phyloP scores from a whole-genome alignment of 2,888 invertebrate genomes.

The Sinohyriopsis cumingii region DNA sequence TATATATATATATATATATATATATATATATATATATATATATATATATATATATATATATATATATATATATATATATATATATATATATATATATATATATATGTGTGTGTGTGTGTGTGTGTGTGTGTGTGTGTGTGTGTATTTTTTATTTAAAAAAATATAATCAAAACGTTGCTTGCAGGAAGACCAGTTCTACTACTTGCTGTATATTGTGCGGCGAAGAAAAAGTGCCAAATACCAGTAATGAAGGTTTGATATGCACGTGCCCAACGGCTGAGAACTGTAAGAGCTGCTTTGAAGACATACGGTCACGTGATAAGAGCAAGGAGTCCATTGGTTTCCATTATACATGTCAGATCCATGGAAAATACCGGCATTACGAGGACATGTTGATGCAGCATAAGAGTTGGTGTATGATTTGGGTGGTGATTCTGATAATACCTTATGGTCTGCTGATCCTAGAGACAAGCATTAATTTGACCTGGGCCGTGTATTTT shows the following conservation, averaged over 20 bases:
- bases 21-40: too few species aligned
- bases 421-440: slow-evolving; percentile 57
- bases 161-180: slow-evolving; percentile 1
- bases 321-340: slow-evolving; percentile 4
- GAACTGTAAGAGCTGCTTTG: slow-evolving; percentile 33
- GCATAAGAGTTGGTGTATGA: slow-evolving; percentile 63
- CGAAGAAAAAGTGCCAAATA: slow-evolving; percentile 14
- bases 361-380: slow-evolving; percentile 42
- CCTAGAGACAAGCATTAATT: slow-evolving; percentile 51
- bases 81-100: too few species aligned
- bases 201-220: slow-evolving; percentile 37
- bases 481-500: slow-evolving; percentile 58
- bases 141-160: too few species aligned
- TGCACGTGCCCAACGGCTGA: slow-evolving; percentile 1
- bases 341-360: slow-evolving; percentile 33
- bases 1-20: too few species aligned
- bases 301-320: slow-evolving; percentile 17
- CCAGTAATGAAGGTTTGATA: too few species aligned
- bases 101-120: too few species aligned
- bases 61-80: neutral
- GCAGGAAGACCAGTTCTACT: slow-evolving; percentile 19
- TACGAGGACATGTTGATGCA: slow-evolving; percentile 53
- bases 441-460: slow-evolving; percentile 59
- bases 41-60: too few species aligned
- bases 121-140: too few species aligned